Conservation (phyloP, 2,888 invertebrate genomes). For the Drosophila tanythrix region DNA sequence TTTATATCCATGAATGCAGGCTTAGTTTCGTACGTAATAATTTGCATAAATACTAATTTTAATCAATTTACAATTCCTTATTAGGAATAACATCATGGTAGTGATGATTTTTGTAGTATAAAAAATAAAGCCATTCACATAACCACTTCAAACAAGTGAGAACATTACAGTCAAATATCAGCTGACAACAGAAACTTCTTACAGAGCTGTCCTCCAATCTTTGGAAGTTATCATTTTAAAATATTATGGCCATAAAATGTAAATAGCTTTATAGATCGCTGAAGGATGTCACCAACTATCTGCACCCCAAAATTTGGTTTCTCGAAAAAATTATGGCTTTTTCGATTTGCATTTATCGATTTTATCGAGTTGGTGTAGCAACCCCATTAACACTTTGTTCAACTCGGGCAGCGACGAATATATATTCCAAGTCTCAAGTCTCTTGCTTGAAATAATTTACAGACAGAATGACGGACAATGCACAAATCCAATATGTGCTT, state of each 20-base stretch:
- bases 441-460: not conserved
- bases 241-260: not conserved
- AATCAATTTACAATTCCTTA: not conserved
- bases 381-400: not conserved
- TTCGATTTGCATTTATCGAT: not conserved
- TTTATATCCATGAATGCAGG: too few species aligned
- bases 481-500: not conserved
- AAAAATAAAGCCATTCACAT: too few species aligned
- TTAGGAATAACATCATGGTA: too few species aligned
- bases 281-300: not conserved
- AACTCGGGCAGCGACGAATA: not conserved
- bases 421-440: not conserved
- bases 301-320: not conserved
- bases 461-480: not conserved
- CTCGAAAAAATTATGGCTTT: not conserved
- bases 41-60: too few species aligned
- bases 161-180: not conserved
- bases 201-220: not conserved
- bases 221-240: not conserved
- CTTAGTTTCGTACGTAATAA: not conserved
- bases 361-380: not conserved
- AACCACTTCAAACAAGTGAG: not conserved
- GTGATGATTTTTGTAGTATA: too few species aligned
- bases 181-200: not conserved
- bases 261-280: not conserved